phyloP scores from a whole-genome alignment of 64 coral and sea anemone genomes.

The Pocillopora verrucosa region DNA sequence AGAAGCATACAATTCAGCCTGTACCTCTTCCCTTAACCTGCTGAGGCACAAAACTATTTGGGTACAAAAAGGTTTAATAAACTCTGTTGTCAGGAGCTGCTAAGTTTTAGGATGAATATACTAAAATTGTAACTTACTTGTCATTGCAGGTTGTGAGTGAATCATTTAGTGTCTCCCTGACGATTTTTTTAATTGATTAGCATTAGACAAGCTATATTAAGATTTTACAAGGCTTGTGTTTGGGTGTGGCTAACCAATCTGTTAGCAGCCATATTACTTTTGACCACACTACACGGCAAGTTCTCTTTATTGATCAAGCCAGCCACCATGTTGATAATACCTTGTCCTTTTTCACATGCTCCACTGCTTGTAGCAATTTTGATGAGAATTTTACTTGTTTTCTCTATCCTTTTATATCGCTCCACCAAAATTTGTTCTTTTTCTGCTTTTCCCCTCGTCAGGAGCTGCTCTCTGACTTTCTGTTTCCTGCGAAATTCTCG shows the following conservation, averaged over 20 bases:
- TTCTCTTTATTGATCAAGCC: constrained; percentile 43
- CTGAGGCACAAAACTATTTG: too few species aligned
- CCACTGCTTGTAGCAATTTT: constrained; percentile 35
- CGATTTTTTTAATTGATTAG: background rate
- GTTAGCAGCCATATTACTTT: background rate
- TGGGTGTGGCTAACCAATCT: constrained; percentile 11
- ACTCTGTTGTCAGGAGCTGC: too few species aligned
- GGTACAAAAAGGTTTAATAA: too few species aligned
- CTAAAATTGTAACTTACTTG: too few species aligned
- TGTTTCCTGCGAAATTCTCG: constrained; percentile 45
- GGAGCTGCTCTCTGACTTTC: constrained; percentile 40
- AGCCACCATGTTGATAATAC: constrained; percentile 38
- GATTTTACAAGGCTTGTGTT: constrained; percentile 24
- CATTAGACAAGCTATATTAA: background rate
- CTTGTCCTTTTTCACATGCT: constrained; percentile 43
- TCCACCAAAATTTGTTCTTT: constrained; percentile 40
- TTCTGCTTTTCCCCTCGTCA: constrained; percentile 33
- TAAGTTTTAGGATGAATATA: too few species aligned
- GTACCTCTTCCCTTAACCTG: too few species aligned
- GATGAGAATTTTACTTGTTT: constrained; percentile 34
- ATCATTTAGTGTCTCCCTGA: background rate
- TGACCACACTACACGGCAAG: background rate
- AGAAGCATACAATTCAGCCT: too few species aligned
- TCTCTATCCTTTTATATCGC: constrained; percentile 30
- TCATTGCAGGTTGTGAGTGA: background rate